These are phyloP conservation scores for Saiga tatarica DNA, from an alignment of 2,113 vertebrate species.

Conservation along the genomic window DNA sequence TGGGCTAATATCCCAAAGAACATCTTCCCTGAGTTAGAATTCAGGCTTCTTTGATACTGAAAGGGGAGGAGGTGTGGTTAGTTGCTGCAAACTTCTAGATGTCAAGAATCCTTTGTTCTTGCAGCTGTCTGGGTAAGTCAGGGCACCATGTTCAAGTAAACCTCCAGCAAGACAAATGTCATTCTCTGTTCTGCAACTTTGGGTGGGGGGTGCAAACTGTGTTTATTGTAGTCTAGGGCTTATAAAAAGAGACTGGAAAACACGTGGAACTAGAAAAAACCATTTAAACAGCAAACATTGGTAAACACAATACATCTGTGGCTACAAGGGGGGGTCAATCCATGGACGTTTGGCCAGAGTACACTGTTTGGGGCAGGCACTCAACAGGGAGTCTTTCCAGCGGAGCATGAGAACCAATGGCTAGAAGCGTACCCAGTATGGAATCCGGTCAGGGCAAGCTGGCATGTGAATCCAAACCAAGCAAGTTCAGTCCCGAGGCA, in stretches of 20 bases:
- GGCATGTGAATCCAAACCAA: background rate
- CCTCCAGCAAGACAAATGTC: background rate
- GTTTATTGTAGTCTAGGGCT: constrained; percentile 31
- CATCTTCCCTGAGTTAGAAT: background rate
- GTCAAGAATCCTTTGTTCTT: background rate
- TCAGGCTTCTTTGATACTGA: background rate
- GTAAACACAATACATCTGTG: background rate
- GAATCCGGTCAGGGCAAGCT: background rate
- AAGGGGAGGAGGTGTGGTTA: background rate
- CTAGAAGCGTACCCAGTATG: background rate
- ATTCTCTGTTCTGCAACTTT: background rate
- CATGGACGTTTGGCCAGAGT: accelerated
- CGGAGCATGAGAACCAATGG: background rate
- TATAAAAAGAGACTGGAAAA: background rate
- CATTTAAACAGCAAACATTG: background rate
- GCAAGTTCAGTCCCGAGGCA: background rate
- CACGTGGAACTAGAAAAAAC: background rate
- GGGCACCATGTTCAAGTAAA: background rate
- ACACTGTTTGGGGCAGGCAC: background rate
- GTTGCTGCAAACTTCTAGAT: background rate
- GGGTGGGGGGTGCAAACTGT: background rate
- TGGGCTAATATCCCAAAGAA: background rate
- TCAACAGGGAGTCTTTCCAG: background rate
- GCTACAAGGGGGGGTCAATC: background rate
- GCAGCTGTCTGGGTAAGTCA: background rate